These are phyloP conservation scores for Oreochromis grahami DNA, from an alignment of 2,797 vertebrate species.

Conservation along the genomic window DNA sequence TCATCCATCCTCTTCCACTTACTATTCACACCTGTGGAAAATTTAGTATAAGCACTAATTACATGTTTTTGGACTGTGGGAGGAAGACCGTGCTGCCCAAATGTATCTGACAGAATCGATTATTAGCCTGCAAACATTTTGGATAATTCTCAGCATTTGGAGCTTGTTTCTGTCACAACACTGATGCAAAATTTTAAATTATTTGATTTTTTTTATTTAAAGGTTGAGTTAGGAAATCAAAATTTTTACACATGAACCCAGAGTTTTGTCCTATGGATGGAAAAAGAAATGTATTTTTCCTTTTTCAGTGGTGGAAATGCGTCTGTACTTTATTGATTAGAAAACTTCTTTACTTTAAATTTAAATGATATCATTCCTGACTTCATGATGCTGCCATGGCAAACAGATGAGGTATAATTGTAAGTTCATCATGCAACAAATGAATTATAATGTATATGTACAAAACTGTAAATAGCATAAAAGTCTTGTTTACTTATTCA, in stretches of 20 bases:
- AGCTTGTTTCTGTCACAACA: background rate
- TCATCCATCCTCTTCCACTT: background rate
- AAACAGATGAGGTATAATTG: background rate
- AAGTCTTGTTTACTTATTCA: background rate
- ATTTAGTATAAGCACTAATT: background rate
- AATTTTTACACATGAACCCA: background rate
- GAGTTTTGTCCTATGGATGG: background rate
- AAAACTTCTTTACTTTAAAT: background rate
- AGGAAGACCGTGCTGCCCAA: background rate
- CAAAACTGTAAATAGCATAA: background rate
- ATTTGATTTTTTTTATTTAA: background rate
- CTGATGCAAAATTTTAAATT: background rate
- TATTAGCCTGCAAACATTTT: background rate
- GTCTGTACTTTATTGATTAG: background rate
- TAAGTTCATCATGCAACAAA: background rate
- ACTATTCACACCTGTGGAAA: background rate
- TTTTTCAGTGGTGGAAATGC: background rate
- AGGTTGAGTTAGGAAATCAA: background rate
- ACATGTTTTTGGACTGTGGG: background rate
- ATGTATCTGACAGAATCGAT: background rate
- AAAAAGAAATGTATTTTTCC: background rate
- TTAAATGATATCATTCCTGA: background rate
- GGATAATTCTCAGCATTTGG: background rate
- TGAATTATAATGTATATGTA: background rate
- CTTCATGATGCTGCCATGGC: background rate